Evolutionary conservation across 2,797 vertebrate species (phyloP).

Genomic region (Ceyx erithaca): DNA sequence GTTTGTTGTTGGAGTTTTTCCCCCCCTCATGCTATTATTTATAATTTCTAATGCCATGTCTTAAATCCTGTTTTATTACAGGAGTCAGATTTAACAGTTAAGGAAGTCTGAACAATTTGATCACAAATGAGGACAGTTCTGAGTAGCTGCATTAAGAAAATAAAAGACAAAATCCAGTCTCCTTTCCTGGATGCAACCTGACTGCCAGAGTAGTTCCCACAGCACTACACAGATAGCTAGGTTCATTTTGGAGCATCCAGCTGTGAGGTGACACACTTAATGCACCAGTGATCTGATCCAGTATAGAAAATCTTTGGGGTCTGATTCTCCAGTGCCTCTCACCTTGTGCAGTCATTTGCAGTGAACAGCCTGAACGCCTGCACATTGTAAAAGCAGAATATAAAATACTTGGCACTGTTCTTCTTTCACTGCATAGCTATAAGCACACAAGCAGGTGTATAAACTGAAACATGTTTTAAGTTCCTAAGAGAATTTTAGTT

Average conservation of each 20-base stretch:
- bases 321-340: slow-evolving; percentile 48
- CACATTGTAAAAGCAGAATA: slow-evolving; percentile 22
- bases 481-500: neutral
- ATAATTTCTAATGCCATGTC: neutral
- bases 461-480: neutral
- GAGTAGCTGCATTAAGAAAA: neutral
- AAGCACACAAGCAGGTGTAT: neutral
- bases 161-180: neutral
- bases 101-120: neutral
- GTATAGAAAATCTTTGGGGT: slow-evolving; percentile 64
- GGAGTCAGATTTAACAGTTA: neutral
- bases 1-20: neutral
- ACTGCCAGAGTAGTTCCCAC: slow-evolving; percentile 26
- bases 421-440: neutral
- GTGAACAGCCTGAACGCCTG: slow-evolving; percentile 23
- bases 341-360: slow-evolving; percentile 63
- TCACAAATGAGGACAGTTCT: neutral
- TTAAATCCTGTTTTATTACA: neutral
- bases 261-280: slow-evolving; percentile 72
- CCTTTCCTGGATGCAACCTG: slow-evolving; percentile 20
- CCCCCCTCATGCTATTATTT: neutral
- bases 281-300: slow-evolving; percentile 63
- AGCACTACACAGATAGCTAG: neutral
- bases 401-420: neutral
- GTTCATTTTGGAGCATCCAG: slow-evolving; percentile 67